These are phyloP conservation scores for Macrostomum lignano DNA, from an alignment of 1,140 invertebrate species.

Conservation along the genomic window DNA sequence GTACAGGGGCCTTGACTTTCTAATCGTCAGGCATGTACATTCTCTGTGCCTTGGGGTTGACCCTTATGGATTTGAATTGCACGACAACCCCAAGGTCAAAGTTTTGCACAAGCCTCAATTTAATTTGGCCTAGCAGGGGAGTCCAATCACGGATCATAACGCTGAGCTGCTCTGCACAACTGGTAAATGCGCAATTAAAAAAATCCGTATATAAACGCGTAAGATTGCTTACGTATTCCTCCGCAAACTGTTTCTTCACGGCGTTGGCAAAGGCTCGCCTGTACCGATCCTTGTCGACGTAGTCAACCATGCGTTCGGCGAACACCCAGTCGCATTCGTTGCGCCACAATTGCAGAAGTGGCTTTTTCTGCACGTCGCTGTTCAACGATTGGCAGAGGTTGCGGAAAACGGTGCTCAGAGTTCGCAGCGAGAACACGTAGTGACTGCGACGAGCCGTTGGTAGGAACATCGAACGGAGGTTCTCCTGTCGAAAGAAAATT, in stretches of 20 bases:
- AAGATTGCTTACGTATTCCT: slow-evolving; percentile 14
- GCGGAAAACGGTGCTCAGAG: slow-evolving; percentile 20
- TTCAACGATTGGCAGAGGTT: slow-evolving; percentile 21
- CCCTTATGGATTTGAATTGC: too few relatives aligned
- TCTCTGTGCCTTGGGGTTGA: too few relatives aligned
- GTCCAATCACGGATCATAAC: too few relatives aligned
- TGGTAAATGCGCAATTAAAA: too few relatives aligned
- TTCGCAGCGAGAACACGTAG: slow-evolving; percentile 22
- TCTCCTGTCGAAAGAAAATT: slow-evolving; percentile 8
- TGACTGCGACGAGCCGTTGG: slow-evolving; percentile 20
- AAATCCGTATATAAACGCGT: too few relatives aligned
- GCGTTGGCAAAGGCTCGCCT: slow-evolving; percentile 17
- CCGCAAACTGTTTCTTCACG: slow-evolving; percentile 22
- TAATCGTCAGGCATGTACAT: too few relatives aligned
- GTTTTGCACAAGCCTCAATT: too few relatives aligned
- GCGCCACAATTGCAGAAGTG: slow-evolving; percentile 23
- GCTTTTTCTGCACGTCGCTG: slow-evolving; percentile 13
- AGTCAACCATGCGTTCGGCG: slow-evolving; percentile 19
- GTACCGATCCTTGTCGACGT: slow-evolving; percentile 19
- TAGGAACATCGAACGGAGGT: slow-evolving; percentile 19
- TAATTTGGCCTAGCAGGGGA: too few relatives aligned
- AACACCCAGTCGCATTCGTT: slow-evolving; percentile 26
- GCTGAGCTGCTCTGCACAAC: too few relatives aligned
- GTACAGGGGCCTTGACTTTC: too few relatives aligned
- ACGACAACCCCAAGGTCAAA: too few relatives aligned